Base-by-base conservation (phyloP, 2,888 invertebrate genomes). In the Ptilodon capucinus region DNA sequence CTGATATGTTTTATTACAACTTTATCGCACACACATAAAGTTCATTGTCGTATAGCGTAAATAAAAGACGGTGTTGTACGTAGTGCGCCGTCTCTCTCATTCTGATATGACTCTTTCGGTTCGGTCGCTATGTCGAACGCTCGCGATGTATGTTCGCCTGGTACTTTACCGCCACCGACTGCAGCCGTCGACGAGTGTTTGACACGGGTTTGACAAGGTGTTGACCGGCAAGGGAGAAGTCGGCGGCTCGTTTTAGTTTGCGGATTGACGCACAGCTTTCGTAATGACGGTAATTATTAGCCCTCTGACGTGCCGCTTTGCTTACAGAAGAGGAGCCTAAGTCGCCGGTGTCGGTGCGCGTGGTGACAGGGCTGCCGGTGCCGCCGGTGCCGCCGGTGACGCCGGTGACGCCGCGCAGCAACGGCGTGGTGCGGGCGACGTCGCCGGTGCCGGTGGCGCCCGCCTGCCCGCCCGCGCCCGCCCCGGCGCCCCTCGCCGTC, bases 111-210 rank as follows among this genome's bases (percentile, higher is more conserved):
- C 64, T 64, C 63, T 81, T 75, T 73, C 77, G 60, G 61, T 74
- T 70, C 48, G 63, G 56, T 57, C 48, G 48, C 54, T 60, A 51
- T 60, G 58, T 65, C 54, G 68, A 75, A 60, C 77, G 76, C 79
- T 71, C 58, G 51, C 52, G 46, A 43, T 54, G 65, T 79, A 81
- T 91, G 89, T 52, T 74, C 74, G 77, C 89, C 90, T 91, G 82
- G 90, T 91, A 81, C 66, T 90, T 91, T 90, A 84, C 90, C 91
- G 91, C 91, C 89, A 88, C 86, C 79, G 78, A 87, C 77, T 89
- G 89, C 88, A 89, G 85, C 86, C 86, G 81, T 75, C 81, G 86
- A 86, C 82, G 86, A 86, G 76, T 74, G 80, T 71, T 80, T 88
- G 88, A 88, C 86, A 83, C 81, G 85, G 74, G 76, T 78, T 83